These are phyloP conservation scores for Musca domestica DNA, from an alignment of 1,140 invertebrate genomes.

Conservation along the genomic window DNA sequence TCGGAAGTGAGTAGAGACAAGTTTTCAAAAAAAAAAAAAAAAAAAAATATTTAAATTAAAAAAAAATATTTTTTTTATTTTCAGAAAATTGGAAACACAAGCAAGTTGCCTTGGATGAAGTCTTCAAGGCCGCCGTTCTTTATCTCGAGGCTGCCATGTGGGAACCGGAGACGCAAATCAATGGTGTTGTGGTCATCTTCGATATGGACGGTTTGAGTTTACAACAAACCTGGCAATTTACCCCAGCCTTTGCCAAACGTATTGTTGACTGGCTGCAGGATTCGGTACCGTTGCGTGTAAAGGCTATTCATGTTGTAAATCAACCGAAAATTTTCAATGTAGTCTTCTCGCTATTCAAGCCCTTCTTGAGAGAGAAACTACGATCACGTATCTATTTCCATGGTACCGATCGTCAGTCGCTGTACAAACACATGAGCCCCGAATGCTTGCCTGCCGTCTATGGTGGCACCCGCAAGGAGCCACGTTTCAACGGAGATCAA, in stretches of 20 bases:
- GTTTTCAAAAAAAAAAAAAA: background rate
- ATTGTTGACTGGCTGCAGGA: slow-evolving; percentile 80
- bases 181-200: slow-evolving; percentile 75
- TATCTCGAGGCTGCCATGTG: slow-evolving; percentile 78
- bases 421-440: slow-evolving; percentile 76
- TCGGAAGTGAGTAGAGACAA: slow-evolving; percentile 67
- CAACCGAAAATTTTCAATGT: slow-evolving; percentile 86
- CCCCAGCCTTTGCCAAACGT: slow-evolving; percentile 75
- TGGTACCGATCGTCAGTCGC: slow-evolving; percentile 74
- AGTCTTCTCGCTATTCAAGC: slow-evolving; percentile 83
- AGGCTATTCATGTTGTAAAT: slow-evolving; percentile 84
- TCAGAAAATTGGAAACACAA: slow-evolving; percentile 81
- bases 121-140: slow-evolving; percentile 77
- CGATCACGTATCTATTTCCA: slow-evolving; percentile 77
- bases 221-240: slow-evolving; percentile 80
- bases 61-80: slow-evolving; percentile 28
- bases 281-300: slow-evolving; percentile 75
- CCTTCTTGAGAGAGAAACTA: slow-evolving; percentile 77
- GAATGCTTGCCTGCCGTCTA: slow-evolving; percentile 76
- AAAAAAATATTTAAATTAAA: slow-evolving; percentile 20
- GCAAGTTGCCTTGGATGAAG: slow-evolving; percentile 73
- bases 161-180: slow-evolving; percentile 73
- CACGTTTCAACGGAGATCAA: slow-evolving; percentile 64
- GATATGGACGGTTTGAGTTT: slow-evolving; percentile 80
- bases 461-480: slow-evolving; percentile 70